A percentile compares a stretch with the other conserved stretches of the same genome.
Evolutionary conservation across 2,888 invertebrate species (phyloP).

Genomic region (Dione juno): DNA sequence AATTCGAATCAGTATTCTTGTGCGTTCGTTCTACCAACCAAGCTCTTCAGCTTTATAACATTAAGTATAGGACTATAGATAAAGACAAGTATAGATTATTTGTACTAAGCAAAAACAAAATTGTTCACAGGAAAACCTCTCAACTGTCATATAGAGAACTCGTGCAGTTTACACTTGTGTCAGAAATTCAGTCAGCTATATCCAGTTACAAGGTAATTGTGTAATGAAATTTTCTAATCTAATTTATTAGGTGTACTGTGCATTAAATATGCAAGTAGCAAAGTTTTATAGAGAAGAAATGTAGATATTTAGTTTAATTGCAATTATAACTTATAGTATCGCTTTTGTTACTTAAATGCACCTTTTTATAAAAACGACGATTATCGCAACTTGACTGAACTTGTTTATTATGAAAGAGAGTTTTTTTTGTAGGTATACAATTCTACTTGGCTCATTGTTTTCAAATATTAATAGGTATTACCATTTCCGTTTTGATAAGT

Average conservation of each 20-base stretch:
- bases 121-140: slow-evolving; percentile 84
- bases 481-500: not conserved
- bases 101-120: too few species aligned
- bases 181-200: slow-evolving; percentile 93
- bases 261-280: not conserved
- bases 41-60: too few species aligned
- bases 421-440: slow-evolving; percentile 1
- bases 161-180: slow-evolving; percentile 93
- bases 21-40: too few species aligned
- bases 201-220: slow-evolving; percentile 86
- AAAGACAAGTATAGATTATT: too few species aligned
- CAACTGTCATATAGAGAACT: slow-evolving; percentile 85
- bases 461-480: not conserved
- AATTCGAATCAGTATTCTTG: too few species aligned
- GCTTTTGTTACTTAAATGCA: not conserved
- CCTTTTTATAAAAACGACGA: not conserved
- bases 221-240: slow-evolving; percentile 41
- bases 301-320: not conserved
- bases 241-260: slow-evolving; percentile 15
- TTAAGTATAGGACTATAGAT: too few species aligned
- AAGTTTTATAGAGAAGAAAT: not conserved
- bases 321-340: not conserved
- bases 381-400: not conserved
- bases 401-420: not conserved
- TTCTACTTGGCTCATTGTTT: not conserved